Evolutionary conservation across 1,140 invertebrate species (phyloP).

Genomic region (Pissodes strobi): DNA sequence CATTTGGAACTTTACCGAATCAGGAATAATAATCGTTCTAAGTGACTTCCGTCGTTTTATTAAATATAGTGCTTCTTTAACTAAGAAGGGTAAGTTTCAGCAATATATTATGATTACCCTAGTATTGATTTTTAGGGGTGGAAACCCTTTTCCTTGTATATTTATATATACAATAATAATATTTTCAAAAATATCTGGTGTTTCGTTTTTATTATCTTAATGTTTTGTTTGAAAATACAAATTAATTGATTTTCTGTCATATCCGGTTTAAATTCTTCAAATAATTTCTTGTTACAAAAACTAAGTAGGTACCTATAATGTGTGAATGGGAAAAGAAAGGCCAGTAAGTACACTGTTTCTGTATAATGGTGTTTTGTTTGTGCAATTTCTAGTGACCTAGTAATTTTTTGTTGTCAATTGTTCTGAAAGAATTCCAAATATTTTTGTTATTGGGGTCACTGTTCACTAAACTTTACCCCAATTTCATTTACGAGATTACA

Average conservation of each 20-base stretch:
- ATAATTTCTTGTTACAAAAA: not conserved
- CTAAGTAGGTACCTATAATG: not conserved
- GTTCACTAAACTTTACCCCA: conserved; percentile 39
- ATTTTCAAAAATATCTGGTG: too few species aligned
- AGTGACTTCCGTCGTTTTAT: not conserved
- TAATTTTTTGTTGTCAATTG: conserved; percentile 43
- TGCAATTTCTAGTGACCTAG: conserved; percentile 37
- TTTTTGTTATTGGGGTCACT: conserved; percentile 50
- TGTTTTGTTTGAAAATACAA: not conserved
- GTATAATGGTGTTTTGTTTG: conserved; percentile 16
- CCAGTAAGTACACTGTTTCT: conserved; percentile 1
- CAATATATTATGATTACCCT: not conserved
- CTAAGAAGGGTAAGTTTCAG: conserved; percentile 9
- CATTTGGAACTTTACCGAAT: conserved; percentile 25
- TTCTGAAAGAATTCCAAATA: conserved; percentile 49
- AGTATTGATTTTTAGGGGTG: conserved; percentile 34
- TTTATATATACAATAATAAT: too few species aligned
- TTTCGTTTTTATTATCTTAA: not conserved
- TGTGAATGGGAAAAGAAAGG: not conserved
- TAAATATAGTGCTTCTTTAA: not conserved
- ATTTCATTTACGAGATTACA: conserved; percentile 38
- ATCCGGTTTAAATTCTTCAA: conserved; percentile 1
- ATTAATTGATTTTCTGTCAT: not conserved
- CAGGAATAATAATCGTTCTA: not conserved
- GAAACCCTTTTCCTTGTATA: conserved; percentile 1